phyloP scores from a whole-genome alignment of 2,797 vertebrate genomes.

The Rhinichthys osculus region DNA sequence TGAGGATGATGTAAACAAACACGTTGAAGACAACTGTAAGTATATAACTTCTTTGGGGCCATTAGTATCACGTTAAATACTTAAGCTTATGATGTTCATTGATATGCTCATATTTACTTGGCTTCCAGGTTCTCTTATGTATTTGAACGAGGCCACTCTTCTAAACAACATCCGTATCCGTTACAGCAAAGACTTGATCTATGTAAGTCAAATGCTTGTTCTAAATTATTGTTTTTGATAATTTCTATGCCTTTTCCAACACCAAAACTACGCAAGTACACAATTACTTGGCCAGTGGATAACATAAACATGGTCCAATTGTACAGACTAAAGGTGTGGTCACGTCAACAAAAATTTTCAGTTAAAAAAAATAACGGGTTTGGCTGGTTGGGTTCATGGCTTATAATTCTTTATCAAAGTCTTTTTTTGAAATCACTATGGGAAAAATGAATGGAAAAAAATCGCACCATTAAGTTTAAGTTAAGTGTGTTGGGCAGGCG shows the following conservation, averaged over 20 bases:
- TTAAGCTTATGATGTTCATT: neutral
- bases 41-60: conserved; percentile 54
- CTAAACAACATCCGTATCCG: conserved; percentile 96
- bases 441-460: no score
- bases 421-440: neutral
- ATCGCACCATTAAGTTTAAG: neutral
- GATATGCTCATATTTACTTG: neutral
- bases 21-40: conserved; percentile 98
- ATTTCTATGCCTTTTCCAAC: neutral
- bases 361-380: neutral
- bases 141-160: conserved; percentile 98
- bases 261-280: neutral
- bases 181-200: conserved; percentile 97
- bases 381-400: no score
- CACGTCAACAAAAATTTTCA: neutral
- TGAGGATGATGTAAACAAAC: conserved; percentile 96
- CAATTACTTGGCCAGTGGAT: neutral
- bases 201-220: conserved; percentile 80
- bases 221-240: neutral
- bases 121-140: conserved; percentile 93
- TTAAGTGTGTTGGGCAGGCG: neutral
- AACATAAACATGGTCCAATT: neutral
- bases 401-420: neutral
- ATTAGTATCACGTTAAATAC: neutral
- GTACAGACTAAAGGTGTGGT: neutral